Evolutionary conservation across 2,797 vertebrate species (phyloP).

Genomic region (Rhinichthys osculus): DNA sequence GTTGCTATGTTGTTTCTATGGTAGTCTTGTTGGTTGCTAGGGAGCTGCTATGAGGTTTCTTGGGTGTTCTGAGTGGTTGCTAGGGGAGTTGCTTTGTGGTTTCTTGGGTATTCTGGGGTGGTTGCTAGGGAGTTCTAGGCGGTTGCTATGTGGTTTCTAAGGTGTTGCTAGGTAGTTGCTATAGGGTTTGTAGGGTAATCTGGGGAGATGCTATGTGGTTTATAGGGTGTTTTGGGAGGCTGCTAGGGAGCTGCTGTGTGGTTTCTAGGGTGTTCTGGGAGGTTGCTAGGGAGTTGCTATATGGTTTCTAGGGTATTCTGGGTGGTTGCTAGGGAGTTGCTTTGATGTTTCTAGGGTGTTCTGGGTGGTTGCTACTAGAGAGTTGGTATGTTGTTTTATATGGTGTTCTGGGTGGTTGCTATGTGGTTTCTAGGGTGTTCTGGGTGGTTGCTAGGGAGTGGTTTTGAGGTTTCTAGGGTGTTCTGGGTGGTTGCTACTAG

Average conservation of each 20-base stretch:
- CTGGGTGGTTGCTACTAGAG: not conserved
- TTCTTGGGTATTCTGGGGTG: too few species aligned
- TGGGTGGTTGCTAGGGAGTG: not conserved
- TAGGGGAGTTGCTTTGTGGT: not conserved
- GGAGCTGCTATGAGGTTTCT: not conserved
- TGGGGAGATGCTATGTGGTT: not conserved
- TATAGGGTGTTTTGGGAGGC: not conserved
- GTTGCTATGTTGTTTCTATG: not conserved
- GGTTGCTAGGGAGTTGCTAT: not conserved
- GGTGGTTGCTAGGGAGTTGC: not conserved
- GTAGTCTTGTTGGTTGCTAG: not conserved
- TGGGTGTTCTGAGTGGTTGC: not conserved
- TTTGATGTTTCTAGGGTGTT: not conserved
- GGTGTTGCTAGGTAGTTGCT: not conserved
- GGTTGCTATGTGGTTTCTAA: not conserved
- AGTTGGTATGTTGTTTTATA: too few species aligned
- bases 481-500: not conserved
- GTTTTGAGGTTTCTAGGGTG: not conserved
- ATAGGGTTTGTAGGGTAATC: not conserved
- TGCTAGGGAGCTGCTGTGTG: not conserved
- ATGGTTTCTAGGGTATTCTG: not conserved
- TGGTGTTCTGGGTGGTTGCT: not conserved
- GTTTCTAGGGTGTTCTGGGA: not conserved
- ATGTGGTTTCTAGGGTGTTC: not conserved
- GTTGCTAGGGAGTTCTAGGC: not conserved